Percentiles rank a stretch among this genome's conserved stretches.
Evolutionary conservation across 1,140 invertebrate species (phyloP).

Genomic region (Wiebesia pumilae): DNA sequence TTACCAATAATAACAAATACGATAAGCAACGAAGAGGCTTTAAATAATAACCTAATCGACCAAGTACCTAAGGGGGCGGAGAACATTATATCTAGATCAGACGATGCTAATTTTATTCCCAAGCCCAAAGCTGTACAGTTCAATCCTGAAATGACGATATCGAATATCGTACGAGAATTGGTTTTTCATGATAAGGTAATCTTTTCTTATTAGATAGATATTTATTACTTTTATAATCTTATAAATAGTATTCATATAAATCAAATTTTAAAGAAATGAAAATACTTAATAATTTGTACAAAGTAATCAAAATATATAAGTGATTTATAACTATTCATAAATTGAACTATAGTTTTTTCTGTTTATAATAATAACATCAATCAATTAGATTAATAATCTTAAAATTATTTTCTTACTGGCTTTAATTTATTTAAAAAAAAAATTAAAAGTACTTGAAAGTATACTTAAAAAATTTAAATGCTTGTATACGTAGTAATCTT

Average conservation of each 20-base stretch:
- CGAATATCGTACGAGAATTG: conserved; percentile 67
- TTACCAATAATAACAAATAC: conserved; percentile 69
- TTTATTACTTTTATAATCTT: not conserved
- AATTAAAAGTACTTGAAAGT: no score
- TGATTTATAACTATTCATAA: no score
- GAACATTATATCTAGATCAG: conserved; percentile 54
- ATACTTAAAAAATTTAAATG: no score
- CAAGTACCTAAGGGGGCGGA: conserved; percentile 51
- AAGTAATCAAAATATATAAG: no score
- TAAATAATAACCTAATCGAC: conserved; percentile 1
- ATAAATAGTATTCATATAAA: not conserved
- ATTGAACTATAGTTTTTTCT: no score
- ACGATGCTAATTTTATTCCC: conserved; percentile 49
- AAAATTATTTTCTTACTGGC: no score
- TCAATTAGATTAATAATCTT: no score
- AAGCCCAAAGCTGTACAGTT: conserved; percentile 57
- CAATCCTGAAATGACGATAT: conserved; percentile 65
- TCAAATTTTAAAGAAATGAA: not conserved
- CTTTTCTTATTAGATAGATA: not conserved
- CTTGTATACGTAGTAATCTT: no score
- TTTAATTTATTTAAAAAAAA: no score
- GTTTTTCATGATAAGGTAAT: conserved; percentile 72
- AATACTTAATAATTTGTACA: not conserved
- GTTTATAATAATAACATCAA: no score
- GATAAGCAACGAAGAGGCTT: not conserved